phyloP scores from a whole-genome alignment of 2,797 vertebrate genomes.

The Sparus aurata region DNA sequence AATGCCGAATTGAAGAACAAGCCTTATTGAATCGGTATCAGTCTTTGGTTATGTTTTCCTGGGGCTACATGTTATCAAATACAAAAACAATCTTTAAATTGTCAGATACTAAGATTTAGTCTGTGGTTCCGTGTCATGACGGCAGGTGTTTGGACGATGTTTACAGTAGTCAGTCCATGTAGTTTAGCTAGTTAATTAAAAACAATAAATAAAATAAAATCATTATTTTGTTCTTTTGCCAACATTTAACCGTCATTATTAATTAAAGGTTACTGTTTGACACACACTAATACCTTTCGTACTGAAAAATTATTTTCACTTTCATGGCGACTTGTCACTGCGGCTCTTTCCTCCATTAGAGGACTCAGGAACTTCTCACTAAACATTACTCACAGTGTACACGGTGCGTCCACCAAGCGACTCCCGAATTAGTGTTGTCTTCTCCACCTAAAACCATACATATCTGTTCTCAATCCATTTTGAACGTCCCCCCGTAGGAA shows the following conservation, averaged over 20 bases:
- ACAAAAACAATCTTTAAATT: neutral
- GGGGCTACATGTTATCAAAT: neutral
- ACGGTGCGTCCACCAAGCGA: slow-evolving; percentile 29
- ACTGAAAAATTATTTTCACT: slow-evolving; percentile 49
- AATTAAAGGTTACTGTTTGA: neutral
- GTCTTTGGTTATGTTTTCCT: neutral
- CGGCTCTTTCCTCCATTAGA: slow-evolving; percentile 75
- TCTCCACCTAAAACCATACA: neutral
- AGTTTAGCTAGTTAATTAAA: neutral
- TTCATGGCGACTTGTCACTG: slow-evolving; percentile 71
- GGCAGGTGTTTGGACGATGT: neutral
- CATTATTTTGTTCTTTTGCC: fast-evolving
- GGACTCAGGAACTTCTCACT: slow-evolving; percentile 41
- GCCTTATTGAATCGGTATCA: fast-evolving
- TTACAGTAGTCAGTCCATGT: slow-evolving; percentile 6
- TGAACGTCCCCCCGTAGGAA: fast-evolving
- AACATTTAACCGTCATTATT: neutral
- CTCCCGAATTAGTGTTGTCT: neutral
- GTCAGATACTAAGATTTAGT: neutral
- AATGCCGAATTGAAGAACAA: neutral
- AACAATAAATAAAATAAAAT: no score
- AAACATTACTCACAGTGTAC: slow-evolving; percentile 61
- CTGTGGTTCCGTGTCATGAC: neutral
- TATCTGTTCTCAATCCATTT: slow-evolving; percentile 35
- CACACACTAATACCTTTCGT: neutral